These are phyloP conservation scores for Saturnia japonica DNA, from an alignment of 2,888 invertebrate species.

Conservation along the genomic window DNA sequence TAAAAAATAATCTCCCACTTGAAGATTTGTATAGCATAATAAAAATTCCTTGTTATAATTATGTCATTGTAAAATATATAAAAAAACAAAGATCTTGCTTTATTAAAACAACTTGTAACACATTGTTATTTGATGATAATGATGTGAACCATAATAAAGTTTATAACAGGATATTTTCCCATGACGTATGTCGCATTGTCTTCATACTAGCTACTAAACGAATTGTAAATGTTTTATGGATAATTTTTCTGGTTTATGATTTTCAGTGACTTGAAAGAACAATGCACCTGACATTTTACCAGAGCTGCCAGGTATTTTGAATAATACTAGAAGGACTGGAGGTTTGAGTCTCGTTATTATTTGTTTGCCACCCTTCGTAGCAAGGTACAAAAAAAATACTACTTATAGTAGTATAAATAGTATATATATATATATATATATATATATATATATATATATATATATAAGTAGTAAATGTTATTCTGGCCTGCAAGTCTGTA, in stretches of 20 bases:
- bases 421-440: no score
- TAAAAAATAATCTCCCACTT: background rate
- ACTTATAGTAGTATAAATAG: no score
- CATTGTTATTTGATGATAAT: constrained; percentile 9
- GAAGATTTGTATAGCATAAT: background rate
- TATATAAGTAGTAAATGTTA: no score
- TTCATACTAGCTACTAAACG: background rate
- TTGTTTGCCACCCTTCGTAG: background rate
- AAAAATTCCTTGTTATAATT: background rate
- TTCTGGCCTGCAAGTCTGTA: no score
- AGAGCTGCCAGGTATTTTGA: background rate
- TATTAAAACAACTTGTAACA: background rate
- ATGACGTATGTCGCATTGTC: constrained; percentile 1
- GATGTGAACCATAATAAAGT: constrained; percentile 8
- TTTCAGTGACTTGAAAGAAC: background rate
- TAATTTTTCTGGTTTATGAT: background rate
- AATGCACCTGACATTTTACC: background rate
- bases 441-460: no score
- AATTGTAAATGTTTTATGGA: background rate
- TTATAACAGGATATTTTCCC: background rate
- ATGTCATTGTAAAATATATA: background rate
- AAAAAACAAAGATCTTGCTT: background rate
- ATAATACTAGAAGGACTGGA: background rate
- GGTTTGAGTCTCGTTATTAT: background rate
- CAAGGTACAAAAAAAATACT: no score